phyloP scores from a whole-genome alignment of 2,888 invertebrate species.

The Ormyrus thymus region DNA sequence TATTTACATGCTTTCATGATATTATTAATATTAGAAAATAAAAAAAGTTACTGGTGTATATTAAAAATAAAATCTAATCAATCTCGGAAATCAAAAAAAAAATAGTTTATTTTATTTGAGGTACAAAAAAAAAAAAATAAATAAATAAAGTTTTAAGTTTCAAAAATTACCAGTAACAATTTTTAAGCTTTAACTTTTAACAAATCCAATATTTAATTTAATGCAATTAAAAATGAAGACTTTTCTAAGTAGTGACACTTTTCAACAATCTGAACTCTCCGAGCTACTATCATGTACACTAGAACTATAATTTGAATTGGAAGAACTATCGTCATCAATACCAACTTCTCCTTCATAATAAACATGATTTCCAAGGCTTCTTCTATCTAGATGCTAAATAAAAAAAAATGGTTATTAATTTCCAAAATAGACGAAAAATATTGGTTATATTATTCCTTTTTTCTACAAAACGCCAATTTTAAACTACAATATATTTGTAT shows the following conservation, averaged over 20 bases:
- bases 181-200: slow-evolving; percentile 13
- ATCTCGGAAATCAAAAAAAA: not conserved
- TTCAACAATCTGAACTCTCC: slow-evolving; percentile 33
- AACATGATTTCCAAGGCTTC: slow-evolving; percentile 43
- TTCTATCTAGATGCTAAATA: slow-evolving; percentile 32
- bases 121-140: not conserved
- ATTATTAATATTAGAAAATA: slow-evolving; percentile 1
- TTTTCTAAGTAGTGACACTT: not conserved
- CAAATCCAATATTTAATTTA: slow-evolving; percentile 10
- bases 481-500: too few relatives aligned
- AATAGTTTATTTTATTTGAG: slow-evolving; percentile 10
- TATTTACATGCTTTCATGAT: slow-evolving; percentile 39
- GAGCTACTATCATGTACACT: slow-evolving; percentile 47
- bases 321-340: slow-evolving; percentile 32
- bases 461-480: too few relatives aligned
- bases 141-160: slow-evolving; percentile 4
- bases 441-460: not conserved
- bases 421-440: not conserved
- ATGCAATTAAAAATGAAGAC: not conserved
- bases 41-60: slow-evolving; percentile 20
- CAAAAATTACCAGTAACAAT: slow-evolving; percentile 35
- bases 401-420: not conserved
- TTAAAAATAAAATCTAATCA: slow-evolving; percentile 6
- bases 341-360: slow-evolving; percentile 39
- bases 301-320: slow-evolving; percentile 26